Base-by-base conservation (phyloP, 2,888 invertebrate genomes). In the Sarcophaga subvicina region DNA sequence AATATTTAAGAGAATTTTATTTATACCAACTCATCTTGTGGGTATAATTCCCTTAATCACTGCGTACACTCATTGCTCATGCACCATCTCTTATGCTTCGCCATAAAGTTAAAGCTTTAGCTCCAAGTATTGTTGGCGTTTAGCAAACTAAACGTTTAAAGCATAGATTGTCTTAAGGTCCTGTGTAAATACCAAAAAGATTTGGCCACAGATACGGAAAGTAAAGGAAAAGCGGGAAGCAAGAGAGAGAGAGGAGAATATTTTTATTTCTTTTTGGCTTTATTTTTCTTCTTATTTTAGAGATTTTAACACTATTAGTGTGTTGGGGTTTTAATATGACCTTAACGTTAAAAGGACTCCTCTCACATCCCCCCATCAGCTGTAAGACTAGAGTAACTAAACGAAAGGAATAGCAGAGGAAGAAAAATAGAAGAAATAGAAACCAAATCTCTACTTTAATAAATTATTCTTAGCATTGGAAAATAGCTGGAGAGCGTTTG, bases 31-130 rank as follows among this genome's bases (percentile, higher is more conserved):
- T 47, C 67, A 72, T 72, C 83, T 78, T 64, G 2, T 37, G 83
- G 72, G 77, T 67, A 60, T 66, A 67, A 78, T 83, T 78, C 59
- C 47, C 47, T 71, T 83, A 83, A 77, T 83, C 83, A 67, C 63
- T 72, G 17, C 49, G 64, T 37, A 37, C 37, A 37, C 60, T 37
- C 60, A 37, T 54, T 17, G 12, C 14, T 54, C 54, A 54, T 54
- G 12, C 14, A 54, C 54, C 54, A 54, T n/a, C 59, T 4, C 22
- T 22, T 63, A 45, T 73, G 20, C 14, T 54, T 3, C 54, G 8
- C 45, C 37, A 62, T 73, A 63, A 20, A 20, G 37, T 54, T 54
- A 4, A 54, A 54, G 54, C 17, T 54, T 54, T 54, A 17, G 54
- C 54, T 12, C 4, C 37, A 37, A 37, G 12, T 54, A 54, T 54